A percentile compares a stretch with the other conserved stretches of the same genome.
Evolutionary conservation across 2,888 invertebrate species (phyloP).

Genomic region (Harpalus rufipes): DNA sequence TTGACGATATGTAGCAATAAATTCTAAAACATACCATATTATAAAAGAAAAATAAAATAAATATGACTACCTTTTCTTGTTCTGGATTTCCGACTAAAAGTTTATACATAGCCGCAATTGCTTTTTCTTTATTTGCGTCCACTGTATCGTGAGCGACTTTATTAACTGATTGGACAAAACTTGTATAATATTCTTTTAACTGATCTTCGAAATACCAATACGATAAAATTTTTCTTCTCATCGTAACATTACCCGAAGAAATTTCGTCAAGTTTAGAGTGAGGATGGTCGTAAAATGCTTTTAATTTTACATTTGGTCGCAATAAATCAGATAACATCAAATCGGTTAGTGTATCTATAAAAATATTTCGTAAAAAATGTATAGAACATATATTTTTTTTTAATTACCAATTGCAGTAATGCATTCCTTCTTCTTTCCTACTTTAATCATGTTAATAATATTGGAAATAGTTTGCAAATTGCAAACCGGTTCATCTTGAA

Average conservation of each 20-base stretch:
- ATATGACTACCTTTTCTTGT: constrained; percentile 85
- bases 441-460: constrained; percentile 87
- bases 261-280: constrained; percentile 80
- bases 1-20: constrained; percentile 91
- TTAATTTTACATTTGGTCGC: constrained; percentile 83
- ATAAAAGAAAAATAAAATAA: not conserved
- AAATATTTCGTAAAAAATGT: constrained; percentile 18
- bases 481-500: constrained; percentile 91
- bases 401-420: constrained; percentile 82
- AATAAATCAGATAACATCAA: constrained; percentile 86
- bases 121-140: constrained; percentile 89
- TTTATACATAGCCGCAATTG: constrained; percentile 86
- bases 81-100: constrained; percentile 89
- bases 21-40: constrained; percentile 77
- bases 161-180: constrained; percentile 86
- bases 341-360: constrained; percentile 86
- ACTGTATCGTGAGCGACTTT: constrained; percentile 88
- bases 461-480: constrained; percentile 85
- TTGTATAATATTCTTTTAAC: constrained; percentile 84
- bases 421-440: constrained; percentile 87
- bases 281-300: constrained; percentile 83
- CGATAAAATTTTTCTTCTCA: constrained; percentile 83
- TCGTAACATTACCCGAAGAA: constrained; percentile 83
- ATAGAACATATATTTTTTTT: constrained; percentile 15
- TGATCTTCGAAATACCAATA: constrained; percentile 95